Evolutionary conservation across 1,140 invertebrate species (phyloP).

Genomic region (Conus ventricosus): DNA sequence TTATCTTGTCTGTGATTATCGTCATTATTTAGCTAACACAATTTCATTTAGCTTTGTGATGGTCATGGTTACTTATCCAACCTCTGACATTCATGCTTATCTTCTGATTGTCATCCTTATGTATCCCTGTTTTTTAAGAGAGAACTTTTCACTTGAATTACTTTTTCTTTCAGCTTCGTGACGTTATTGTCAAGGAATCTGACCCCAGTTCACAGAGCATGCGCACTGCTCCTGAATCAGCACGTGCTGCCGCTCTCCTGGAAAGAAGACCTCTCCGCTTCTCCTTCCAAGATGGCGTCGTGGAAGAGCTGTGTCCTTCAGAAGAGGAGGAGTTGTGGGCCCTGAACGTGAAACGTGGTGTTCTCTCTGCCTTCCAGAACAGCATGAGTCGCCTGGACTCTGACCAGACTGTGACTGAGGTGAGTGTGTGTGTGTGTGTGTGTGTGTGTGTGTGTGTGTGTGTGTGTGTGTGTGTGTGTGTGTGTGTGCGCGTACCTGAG

Average conservation of each 20-base stretch:
- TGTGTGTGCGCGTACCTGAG: too few relatives aligned
- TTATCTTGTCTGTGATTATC: too few relatives aligned
- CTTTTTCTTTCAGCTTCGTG: conserved; percentile 26
- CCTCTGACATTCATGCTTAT: too few relatives aligned
- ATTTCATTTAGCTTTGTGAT: too few relatives aligned
- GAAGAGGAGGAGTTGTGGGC: conserved; percentile 84
- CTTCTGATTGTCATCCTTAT: too few relatives aligned
- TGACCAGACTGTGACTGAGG: conserved; percentile 50
- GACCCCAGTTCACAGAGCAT: conserved; percentile 37
- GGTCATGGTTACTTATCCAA: too few relatives aligned
- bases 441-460: background rate
- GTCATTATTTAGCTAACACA: too few relatives aligned
- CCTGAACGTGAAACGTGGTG: conserved; percentile 90
- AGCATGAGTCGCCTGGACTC: conserved; percentile 87
- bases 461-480: background rate
- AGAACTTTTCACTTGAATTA: background rate
- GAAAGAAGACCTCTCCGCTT: conserved; percentile 77
- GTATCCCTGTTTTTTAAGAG: too few relatives aligned
- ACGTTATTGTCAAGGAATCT: conserved; percentile 51
- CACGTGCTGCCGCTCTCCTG: conserved; percentile 40
- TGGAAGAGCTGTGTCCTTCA: conserved; percentile 74
- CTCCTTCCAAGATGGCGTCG: conserved; percentile 74
- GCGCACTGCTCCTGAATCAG: conserved; percentile 29
- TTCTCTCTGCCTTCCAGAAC: conserved; percentile 89
- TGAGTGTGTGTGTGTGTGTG: background rate